Evolutionary conservation across 2,113 vertebrate species (phyloP).

Genomic region (Macquaria australasica): DNA sequence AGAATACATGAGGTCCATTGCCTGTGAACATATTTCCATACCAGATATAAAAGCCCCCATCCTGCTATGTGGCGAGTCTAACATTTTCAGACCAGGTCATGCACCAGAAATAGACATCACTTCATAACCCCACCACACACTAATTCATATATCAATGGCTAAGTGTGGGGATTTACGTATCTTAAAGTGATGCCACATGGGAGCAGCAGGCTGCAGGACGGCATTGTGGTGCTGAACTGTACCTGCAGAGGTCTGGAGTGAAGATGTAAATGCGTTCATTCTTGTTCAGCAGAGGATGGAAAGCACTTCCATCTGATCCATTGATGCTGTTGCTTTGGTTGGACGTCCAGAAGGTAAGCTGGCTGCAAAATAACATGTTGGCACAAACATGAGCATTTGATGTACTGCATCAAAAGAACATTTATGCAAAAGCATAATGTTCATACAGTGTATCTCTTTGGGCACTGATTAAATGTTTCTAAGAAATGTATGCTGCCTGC

Average conservation of each 20-base stretch:
- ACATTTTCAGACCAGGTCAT: constrained; percentile 18
- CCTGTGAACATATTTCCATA: constrained; percentile 51
- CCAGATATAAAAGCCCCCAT: constrained; percentile 33
- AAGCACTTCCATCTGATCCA: constrained; percentile 93
- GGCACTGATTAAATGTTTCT: background rate
- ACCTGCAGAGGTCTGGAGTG: constrained; percentile 97
- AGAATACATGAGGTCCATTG: constrained; percentile 36
- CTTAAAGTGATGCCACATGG: background rate
- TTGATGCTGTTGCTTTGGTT: constrained; percentile 93
- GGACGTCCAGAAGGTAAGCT: constrained; percentile 89
- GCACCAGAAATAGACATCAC: constrained; percentile 36
- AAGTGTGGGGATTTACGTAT: background rate
- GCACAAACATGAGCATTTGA: background rate
- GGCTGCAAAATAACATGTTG: constrained; percentile 61
- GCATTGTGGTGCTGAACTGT: constrained; percentile 4
- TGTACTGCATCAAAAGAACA: background rate
- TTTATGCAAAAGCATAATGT: background rate
- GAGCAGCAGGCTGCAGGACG: no score
- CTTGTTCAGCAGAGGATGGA: constrained; percentile 90
- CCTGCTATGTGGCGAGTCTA: constrained; percentile 1
- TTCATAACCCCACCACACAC: background rate
- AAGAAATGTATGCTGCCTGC: background rate
- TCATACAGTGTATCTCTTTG: background rate
- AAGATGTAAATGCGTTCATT: constrained; percentile 92
- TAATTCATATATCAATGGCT: background rate